Percentiles rank a stretch among this genome's conserved stretches.
Conservation (phyloP, 2,888 invertebrate genomes). For the Eueremaeus valkanovi region DNA sequence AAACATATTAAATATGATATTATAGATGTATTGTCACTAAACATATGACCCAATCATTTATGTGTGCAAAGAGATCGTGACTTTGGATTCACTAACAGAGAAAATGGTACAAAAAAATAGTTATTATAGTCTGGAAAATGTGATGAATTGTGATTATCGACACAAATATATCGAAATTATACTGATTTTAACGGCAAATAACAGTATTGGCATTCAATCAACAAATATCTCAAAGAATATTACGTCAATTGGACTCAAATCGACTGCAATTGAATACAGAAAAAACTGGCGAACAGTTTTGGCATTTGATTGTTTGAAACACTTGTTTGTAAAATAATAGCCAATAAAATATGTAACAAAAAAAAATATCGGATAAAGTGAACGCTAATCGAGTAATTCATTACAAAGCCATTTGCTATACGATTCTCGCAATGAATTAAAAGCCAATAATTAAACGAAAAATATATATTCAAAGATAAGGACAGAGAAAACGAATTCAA, state of each 20-base stretch:
- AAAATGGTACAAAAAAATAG: background rate
- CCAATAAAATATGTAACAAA: background rate
- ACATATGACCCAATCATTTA: background rate
- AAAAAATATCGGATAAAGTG: no score
- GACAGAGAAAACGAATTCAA: no score
- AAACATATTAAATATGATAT: background rate
- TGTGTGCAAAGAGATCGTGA: background rate
- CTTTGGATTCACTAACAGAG: background rate
- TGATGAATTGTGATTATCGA: no score
- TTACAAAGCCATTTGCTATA: background rate
- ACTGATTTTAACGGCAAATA: no score
- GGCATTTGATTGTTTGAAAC: background rate
- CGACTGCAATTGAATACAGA: background rate
- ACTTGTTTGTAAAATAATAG: background rate
- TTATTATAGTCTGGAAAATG: no score
- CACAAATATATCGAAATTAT: no score
- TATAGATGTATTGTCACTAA: background rate
- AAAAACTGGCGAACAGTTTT: background rate
- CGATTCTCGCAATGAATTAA: background rate
- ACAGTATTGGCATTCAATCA: background rate
- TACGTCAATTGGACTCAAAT: background rate
- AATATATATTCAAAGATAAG: no score
- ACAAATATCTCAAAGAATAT: background rate
- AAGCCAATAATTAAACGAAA: no score
- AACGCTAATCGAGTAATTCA: no score